A percentile compares a stretch with the other conserved stretches of the same genome.
phyloP scores from a whole-genome alignment of 2,888 invertebrate genomes.

The Hydriomena furcata region DNA sequence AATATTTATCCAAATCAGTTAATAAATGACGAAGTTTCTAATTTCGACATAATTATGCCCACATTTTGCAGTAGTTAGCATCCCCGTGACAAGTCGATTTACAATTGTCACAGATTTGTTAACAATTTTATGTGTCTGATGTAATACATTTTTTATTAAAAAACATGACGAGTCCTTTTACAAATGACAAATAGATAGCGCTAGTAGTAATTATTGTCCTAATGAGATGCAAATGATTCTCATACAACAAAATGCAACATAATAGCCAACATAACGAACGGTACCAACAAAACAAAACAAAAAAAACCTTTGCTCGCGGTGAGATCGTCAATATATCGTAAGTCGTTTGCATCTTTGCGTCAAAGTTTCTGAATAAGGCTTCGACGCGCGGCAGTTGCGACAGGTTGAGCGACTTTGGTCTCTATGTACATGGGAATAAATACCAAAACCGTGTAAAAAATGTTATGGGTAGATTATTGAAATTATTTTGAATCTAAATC shows the following conservation, averaged over 20 bases:
- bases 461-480: too few species aligned
- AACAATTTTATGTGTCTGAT: too few species aligned
- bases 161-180: too few species aligned
- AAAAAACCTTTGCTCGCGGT: constrained; percentile 72
- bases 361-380: constrained; percentile 72
- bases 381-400: constrained; percentile 76
- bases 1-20: too few species aligned
- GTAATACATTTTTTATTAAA: too few species aligned
- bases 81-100: too few species aligned
- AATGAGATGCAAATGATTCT: neutral
- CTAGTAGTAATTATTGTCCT: too few species aligned
- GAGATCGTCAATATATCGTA: constrained; percentile 73
- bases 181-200: too few species aligned
- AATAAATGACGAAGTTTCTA: too few species aligned
- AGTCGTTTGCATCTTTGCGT: constrained; percentile 67
- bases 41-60: too few species aligned
- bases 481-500: constrained; percentile 12
- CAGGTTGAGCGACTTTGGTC: constrained; percentile 43
- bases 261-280: constrained; percentile 23
- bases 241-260: constrained; percentile 11
- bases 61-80: too few species aligned
- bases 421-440: constrained; percentile 16
- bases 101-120: too few species aligned
- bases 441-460: constrained; percentile 12
- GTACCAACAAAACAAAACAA: constrained; percentile 37